phyloP scores from a whole-genome alignment of 2,797 vertebrate genomes.

The Manis javanica region DNA sequence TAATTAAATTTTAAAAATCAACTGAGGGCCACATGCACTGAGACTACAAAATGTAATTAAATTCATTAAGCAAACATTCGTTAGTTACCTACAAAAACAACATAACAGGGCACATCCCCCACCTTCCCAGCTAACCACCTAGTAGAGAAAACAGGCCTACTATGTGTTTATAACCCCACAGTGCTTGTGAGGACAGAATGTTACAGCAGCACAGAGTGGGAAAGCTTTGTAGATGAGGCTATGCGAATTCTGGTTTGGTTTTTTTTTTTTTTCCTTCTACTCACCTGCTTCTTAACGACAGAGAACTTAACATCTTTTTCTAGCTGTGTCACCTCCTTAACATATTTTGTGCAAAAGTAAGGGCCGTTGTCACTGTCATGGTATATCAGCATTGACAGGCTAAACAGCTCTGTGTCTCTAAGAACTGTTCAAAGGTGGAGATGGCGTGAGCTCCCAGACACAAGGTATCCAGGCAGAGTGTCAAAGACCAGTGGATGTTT shows the following conservation, averaged over 20 bases:
- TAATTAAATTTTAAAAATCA: neutral
- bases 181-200: neutral
- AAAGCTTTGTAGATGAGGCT: rapidly evolving
- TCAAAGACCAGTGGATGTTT: neutral
- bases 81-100: neutral
- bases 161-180: neutral
- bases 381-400: neutral
- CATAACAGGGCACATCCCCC: too few species aligned
- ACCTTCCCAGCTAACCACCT: neutral
- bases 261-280: neutral
- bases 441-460: neutral
- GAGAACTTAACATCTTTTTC: neutral
- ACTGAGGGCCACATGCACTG: neutral
- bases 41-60: neutral
- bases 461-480: neutral
- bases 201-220: rapidly evolving
- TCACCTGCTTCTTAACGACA: neutral
- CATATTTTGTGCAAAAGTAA: neutral
- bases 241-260: neutral
- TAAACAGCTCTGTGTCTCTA: neutral
- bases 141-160: neutral
- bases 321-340: neutral
- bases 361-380: neutral
- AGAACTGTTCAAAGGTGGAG: neutral
- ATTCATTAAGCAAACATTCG: neutral